These are phyloP conservation scores for Adelges cooleyi DNA, from an alignment of 1,140 invertebrate species.

Conservation along the genomic window DNA sequence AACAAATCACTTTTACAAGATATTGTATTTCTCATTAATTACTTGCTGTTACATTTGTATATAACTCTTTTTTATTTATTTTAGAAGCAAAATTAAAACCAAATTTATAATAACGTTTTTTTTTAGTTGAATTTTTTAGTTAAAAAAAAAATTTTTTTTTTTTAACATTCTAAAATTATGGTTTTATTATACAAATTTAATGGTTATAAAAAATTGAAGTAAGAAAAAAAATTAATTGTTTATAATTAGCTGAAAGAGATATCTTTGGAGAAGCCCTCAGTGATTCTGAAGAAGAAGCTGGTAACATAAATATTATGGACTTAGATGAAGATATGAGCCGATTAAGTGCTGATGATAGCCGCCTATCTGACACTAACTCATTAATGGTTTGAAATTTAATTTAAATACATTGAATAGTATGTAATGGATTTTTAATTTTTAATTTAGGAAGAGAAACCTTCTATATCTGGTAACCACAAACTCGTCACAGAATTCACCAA, in stretches of 20 bases:
- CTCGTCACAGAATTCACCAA: slow-evolving; percentile 45
- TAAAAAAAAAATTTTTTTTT: too few species aligned
- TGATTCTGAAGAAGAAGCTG: slow-evolving; percentile 63
- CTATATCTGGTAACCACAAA: slow-evolving; percentile 12
- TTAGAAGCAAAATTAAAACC: too few species aligned
- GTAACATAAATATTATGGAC: slow-evolving; percentile 55
- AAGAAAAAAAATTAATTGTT: slow-evolving; percentile 30
- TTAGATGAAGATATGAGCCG: slow-evolving; percentile 68
- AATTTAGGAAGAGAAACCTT: slow-evolving; percentile 13
- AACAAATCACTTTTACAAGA: too few species aligned
- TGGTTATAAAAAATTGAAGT: too few species aligned
- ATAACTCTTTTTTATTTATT: too few species aligned
- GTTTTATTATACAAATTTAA: too few species aligned
- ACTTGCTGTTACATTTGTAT: too few species aligned
- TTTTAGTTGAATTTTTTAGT: too few species aligned
- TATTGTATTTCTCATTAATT: too few species aligned
- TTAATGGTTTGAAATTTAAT: slow-evolving; percentile 39
- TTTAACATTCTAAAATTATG: too few species aligned
- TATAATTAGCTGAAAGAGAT: slow-evolving; percentile 55
- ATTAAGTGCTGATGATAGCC: slow-evolving; percentile 60
- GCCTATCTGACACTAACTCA: slow-evolving; percentile 60
- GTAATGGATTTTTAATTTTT: background rate
- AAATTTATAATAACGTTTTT: too few species aligned
- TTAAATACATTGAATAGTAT: background rate
- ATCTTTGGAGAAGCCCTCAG: slow-evolving; percentile 81